A percentile compares a stretch with the other conserved stretches of the same genome.
phyloP scores from a whole-genome alignment of 1,140 invertebrate species.

The Drosophila tani region DNA sequence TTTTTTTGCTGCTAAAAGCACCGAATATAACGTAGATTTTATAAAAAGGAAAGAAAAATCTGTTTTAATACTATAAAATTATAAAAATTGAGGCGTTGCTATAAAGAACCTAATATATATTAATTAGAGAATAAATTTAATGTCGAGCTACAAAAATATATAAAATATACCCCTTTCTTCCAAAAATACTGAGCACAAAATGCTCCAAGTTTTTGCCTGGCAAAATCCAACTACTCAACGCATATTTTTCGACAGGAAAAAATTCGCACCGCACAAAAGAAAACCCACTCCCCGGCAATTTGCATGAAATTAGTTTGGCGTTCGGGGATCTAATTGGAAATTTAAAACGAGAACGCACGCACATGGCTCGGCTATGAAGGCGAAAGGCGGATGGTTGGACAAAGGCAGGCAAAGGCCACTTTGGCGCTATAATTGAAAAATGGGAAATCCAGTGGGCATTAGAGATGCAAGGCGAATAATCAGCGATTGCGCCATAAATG shows the following conservation, averaged over 20 bases:
- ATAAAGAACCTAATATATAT: too few species aligned
- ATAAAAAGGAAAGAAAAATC: too few species aligned
- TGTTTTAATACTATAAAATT: too few species aligned
- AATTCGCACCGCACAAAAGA: conserved; percentile 36
- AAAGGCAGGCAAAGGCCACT: conserved; percentile 20
- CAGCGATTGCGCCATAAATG: conserved; percentile 38
- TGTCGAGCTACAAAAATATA: too few species aligned
- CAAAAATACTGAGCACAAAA: not conserved
- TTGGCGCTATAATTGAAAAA: conserved; percentile 55
- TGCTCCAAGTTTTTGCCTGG: not conserved
- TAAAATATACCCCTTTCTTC: too few species aligned
- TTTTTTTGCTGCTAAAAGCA: too few species aligned
- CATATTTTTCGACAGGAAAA: conserved; percentile 40
- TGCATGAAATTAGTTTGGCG: conserved; percentile 72
- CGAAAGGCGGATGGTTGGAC: conserved; percentile 2
- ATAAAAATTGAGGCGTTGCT: too few species aligned
- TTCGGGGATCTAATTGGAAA: conserved; percentile 68
- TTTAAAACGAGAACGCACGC: conserved; percentile 49
- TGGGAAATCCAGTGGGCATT: conserved; percentile 47
- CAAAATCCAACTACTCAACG: conserved; percentile 48
- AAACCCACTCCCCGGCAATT: conserved; percentile 42
- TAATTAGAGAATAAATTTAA: too few species aligned
- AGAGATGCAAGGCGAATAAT: conserved; percentile 36
- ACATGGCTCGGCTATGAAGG: conserved; percentile 16
- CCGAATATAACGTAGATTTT: too few species aligned